Base-by-base conservation (phyloP, 2,113 vertebrate genomes). In the Heptranchias perlo region DNA sequence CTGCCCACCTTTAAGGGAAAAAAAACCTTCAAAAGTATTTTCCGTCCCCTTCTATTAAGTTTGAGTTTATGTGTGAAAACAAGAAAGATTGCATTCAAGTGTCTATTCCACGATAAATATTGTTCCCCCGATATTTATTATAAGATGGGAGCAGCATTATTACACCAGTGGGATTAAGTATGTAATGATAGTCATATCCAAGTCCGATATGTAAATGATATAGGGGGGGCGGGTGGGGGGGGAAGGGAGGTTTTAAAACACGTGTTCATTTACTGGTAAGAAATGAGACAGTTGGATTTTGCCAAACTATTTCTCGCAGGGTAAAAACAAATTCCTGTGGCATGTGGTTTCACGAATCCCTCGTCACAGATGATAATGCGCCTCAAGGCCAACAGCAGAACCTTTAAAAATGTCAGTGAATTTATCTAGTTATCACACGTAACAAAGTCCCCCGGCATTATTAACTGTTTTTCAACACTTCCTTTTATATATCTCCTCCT, bases 271-370 rank as follows among this genome's bases (percentile, higher is more conserved):
- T 95, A 21, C 39, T 67, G 62, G 23, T 67, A 49, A 35, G 28
- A 69, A 49, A 95, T 52, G 2, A 95, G 65, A 95, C 47, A 28
- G 25, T 69, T 69, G 65, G 47, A 31, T 69, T 73, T 31, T 67
- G 44, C 11, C 13, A 69, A 49, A 95, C 44, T 69, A 67, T 95
- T 69, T 69, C 64, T 52, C 44, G 11, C 65, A 49, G 64, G 44
- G 65, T 49, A 69, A 65, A 49, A 95, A 67, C 47, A 35, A 67
- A 95, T 95, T 95, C 94, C 47, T 95, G 65, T 6, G 65, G 47
- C 94, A 69, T 69, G 94, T 69, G 94, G 94, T 73, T 95, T 69
- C 44, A 69, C 14, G 64, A 49, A 35, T 95, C 47, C 47, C 92
- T 94, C 35, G 44, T 39, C 64, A 18, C 94, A 95, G 10, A 94